These are phyloP conservation scores for Galerucella calmariensis DNA, from an alignment of 2,888 invertebrate species.

Conservation along the genomic window DNA sequence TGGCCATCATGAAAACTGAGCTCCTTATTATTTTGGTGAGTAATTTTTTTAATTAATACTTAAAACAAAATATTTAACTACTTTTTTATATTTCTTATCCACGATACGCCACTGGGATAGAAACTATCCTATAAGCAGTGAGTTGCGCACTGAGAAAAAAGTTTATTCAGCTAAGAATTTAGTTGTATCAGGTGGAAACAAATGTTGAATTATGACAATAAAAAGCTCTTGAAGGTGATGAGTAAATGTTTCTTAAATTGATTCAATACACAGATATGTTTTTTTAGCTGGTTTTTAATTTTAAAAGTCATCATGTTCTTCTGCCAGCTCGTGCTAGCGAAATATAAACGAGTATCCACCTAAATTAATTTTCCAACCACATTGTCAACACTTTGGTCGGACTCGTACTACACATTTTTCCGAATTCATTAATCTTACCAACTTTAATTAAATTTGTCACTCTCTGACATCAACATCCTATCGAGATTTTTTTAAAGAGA, in stretches of 20 bases:
- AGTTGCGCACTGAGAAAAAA: too few species aligned
- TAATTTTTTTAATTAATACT: neutral
- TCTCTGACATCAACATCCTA: conserved; percentile 15
- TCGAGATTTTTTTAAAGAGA: conserved; percentile 1
- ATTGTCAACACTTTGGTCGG: conserved; percentile 25
- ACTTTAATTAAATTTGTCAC: conserved; percentile 31
- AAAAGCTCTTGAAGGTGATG: too few species aligned
- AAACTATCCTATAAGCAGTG: too few species aligned
- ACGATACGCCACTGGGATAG: too few species aligned
- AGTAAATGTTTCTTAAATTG: too few species aligned
- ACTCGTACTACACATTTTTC: conserved; percentile 27
- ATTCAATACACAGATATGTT: neutral
- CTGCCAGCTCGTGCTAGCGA: neutral
- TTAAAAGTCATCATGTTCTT: neutral
- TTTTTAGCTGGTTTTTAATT: neutral
- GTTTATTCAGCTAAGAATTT: too few species aligned
- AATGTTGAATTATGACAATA: too few species aligned
- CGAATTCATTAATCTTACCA: conserved; percentile 30
- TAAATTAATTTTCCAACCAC: conserved; percentile 26
- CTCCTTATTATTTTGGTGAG: conserved; percentile 29
- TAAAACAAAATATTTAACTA: too few species aligned
- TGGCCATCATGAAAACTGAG: conserved; percentile 18
- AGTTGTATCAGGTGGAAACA: too few species aligned
- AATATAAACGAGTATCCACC: conserved; percentile 8
- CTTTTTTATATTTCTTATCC: too few species aligned